Evolutionary conservation across 2,113 vertebrate species (phyloP).

Genomic region (Dunckerocampus dactyliophorus): DNA sequence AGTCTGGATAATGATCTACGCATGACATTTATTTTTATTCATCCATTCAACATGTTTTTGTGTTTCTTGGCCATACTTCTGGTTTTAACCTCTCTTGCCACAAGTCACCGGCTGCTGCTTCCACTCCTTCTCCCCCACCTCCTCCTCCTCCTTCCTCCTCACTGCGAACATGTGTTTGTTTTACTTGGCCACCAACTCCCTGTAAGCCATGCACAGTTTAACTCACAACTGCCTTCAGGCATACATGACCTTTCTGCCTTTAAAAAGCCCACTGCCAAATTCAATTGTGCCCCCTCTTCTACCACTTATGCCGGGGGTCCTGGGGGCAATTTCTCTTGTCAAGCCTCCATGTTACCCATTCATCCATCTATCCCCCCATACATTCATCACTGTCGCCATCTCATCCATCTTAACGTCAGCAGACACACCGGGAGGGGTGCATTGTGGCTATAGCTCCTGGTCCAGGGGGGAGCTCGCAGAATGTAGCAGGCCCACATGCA

Average conservation of each 20-base stretch:
- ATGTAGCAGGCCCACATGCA: slow-evolving; percentile 54
- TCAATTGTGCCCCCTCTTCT: slow-evolving; percentile 18
- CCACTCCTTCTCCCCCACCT: slow-evolving; percentile 11
- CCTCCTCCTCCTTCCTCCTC: slow-evolving; percentile 37
- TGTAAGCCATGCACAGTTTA: slow-evolving; percentile 66
- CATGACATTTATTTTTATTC: slow-evolving; percentile 43
- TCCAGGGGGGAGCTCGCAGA: slow-evolving; percentile 63
- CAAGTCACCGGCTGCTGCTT: slow-evolving; percentile 33
- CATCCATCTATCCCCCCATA: slow-evolving; percentile 51
- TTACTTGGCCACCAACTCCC: slow-evolving; percentile 71
- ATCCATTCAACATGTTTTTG: slow-evolving; percentile 46
- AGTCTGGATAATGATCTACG: slow-evolving; percentile 29
- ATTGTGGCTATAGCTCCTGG: slow-evolving; percentile 38
- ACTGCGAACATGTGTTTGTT: slow-evolving; percentile 73
- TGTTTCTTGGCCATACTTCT: slow-evolving; percentile 45
- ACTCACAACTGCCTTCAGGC: slow-evolving; percentile 66
- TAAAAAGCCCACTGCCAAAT: slow-evolving; percentile 44
- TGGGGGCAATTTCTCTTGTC: slow-evolving; percentile 61
- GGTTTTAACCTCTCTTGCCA: slow-evolving; percentile 50
- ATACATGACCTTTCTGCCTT: slow-evolving; percentile 66
- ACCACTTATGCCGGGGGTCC: slow-evolving; percentile 53
- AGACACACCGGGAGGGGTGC: slow-evolving; percentile 38
- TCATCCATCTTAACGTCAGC: slow-evolving; percentile 70
- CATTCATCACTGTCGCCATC: slow-evolving; percentile 69
- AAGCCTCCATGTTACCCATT: slow-evolving; percentile 69